Evolutionary conservation across 2,888 invertebrate genomes (phyloP).

Genomic region (Ectropis crepuscularia): DNA sequence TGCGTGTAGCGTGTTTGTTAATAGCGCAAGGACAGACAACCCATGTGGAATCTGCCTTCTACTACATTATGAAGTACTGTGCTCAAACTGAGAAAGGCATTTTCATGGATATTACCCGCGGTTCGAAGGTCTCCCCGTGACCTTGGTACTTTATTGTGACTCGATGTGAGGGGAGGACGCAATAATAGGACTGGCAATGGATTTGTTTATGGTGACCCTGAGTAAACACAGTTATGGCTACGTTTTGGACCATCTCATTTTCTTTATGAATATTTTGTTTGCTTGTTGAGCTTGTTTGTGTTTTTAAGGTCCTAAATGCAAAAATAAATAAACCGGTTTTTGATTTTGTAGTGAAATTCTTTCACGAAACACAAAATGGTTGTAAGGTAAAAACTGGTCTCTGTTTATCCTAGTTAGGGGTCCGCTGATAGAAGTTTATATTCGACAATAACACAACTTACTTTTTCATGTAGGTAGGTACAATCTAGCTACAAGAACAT

Average conservation of each 20-base stretch:
- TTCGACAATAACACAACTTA: too few relatives aligned
- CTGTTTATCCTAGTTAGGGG: too few relatives aligned
- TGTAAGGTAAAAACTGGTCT: too few relatives aligned
- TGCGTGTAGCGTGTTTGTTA: constrained; percentile 54
- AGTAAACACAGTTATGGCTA: constrained; percentile 5
- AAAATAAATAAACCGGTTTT: too few relatives aligned
- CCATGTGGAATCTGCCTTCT: constrained; percentile 45
- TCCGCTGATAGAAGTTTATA: too few relatives aligned
- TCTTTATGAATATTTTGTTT: neutral
- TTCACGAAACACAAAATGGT: too few relatives aligned
- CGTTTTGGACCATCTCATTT: constrained; percentile 1
- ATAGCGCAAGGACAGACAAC: constrained; percentile 51
- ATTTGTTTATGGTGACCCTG: constrained; percentile 13
- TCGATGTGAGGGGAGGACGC: constrained; percentile 6
- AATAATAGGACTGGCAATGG: constrained; percentile 8
- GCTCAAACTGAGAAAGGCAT: constrained; percentile 47
- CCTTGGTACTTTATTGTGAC: constrained; percentile 37
- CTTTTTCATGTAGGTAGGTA: too few relatives aligned
- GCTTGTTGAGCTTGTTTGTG: too few relatives aligned
- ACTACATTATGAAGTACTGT: constrained; percentile 56
- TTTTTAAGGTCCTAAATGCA: too few relatives aligned
- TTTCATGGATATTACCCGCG: constrained; percentile 51
- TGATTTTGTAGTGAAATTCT: too few relatives aligned
- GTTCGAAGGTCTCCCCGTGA: constrained; percentile 43
- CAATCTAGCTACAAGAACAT: too few relatives aligned